Evolutionary conservation across 2,797 vertebrate species (phyloP).

Genomic region (Pangasius djambal): DNA sequence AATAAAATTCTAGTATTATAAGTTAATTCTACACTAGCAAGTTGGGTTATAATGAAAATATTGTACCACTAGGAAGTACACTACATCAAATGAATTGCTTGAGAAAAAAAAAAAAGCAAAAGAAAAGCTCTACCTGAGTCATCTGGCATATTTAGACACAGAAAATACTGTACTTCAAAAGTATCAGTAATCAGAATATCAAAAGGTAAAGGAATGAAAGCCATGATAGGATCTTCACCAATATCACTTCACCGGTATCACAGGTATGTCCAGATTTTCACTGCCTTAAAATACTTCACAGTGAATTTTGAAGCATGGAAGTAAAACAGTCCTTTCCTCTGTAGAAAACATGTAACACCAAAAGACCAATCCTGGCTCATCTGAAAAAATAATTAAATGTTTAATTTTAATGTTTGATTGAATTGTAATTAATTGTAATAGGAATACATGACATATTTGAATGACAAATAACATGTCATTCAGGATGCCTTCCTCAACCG

Average conservation of each 20-base stretch:
- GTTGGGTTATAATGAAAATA: not conserved
- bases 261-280: not conserved
- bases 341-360: not conserved
- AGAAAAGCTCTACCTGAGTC: not conserved
- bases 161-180: not conserved
- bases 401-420: no score
- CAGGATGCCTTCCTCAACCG: not conserved
- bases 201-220: not conserved
- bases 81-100: not conserved
- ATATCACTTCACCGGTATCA: not conserved
- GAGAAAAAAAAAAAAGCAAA: not conserved
- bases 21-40: not conserved
- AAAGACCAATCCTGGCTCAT: not conserved
- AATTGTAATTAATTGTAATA: not conserved
- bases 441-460: not conserved
- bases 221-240: not conserved
- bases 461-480: not conserved
- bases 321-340: not conserved
- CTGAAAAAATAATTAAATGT: not conserved
- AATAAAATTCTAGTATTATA: not conserved
- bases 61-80: not conserved
- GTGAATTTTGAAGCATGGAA: not conserved
- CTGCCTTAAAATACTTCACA: not conserved
- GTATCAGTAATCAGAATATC: not conserved
- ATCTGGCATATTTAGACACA: not conserved